Base-by-base conservation (phyloP, 2,888 invertebrate species). In the Hemaris fuciformis region DNA sequence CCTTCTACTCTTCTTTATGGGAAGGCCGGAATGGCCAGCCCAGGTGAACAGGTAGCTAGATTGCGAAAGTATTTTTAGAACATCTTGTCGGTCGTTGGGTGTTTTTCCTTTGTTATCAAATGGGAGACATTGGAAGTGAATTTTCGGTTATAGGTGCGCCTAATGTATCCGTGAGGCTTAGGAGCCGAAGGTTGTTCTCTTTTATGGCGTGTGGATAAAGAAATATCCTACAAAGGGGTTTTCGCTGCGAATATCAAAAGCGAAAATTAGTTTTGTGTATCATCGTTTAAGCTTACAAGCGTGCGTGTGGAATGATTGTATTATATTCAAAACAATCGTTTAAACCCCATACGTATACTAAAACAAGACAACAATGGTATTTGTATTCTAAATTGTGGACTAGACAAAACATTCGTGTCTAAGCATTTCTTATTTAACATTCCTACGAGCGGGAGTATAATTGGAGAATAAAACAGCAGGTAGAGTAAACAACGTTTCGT, bases 1-100 rank as follows among this genome's bases (percentile, higher is more conserved):
- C 90, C 88, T 87, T 85, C 86, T 88, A 87, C 91, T 90, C 90
- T 91, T 91, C 91, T 92, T 91, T 92, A 92, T 91, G 91, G 89
- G 87, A 83, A 90, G 90, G 88, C 85, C 88, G 88, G 88, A 89
- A 89, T 87, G 88, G 89, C 87, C 88, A 85, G 87, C 87, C 87
- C 91, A 91, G 89, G 89, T 91, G 89, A 89, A 84, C 89, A 89
- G 89, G 90, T 89, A 89, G 85, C 85, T 87, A 90, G 89, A 90
- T 90, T 90, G 89, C 84, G 83, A 89, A 88, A 86, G 89, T 91
- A 91, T 91, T 91, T 91, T 91, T 88, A 88, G 88, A 91, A 84
- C 90, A 88, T 91, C 91, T 91, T 91, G 88, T 83, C 87, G 85
- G 85, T 86, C 85, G 86, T 84, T 76, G 82, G 84, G 87, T 89